Base-by-base conservation (phyloP, 2,797 vertebrate species). In the Epinephelus awoara region DNA sequence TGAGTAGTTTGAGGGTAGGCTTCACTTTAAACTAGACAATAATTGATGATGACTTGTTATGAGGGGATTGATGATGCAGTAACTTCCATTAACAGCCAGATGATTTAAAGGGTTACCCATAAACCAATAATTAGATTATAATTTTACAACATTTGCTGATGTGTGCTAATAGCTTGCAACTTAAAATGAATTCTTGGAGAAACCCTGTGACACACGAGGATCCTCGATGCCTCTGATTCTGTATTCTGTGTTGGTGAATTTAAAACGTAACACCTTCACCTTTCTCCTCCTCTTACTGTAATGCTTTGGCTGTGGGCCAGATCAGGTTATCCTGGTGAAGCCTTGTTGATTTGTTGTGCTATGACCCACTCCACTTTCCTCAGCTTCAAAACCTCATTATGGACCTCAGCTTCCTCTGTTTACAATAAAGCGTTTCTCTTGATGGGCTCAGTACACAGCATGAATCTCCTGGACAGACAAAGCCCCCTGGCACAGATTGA, bases 361-460 rank as follows among this genome's bases (percentile, higher is more conserved):
- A 21, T 88, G 90, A 90, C 90, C 89, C 79, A 56, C 73, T 83
- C 72, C 78, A 86, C 87, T 90, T 86, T 77, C 79, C 79, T 40
- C 69, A 29, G 77, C 63, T 78, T 87, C 82, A 80, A 79, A 87
- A 86, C 80, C 85, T 84, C 85, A 84, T 91, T 83, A 83, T 27
- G 75, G 80, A 76, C 75, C 75, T 51, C 25, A 50, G 80, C 80
- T 61, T 84, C 78, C 21, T 80, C 63, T 79, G 66, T 88, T 82
- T 84, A 85, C 68, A 85, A 67, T 67, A 55, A 80, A 78, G 57
- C 15, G 1, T 56, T 65, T 62, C 76, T 88, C 71, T 70, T 49
- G 76, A 90, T 77, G 80, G 79, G 77, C 80, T 87, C 71, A 34
- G 66, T 1, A 44, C 75, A 58, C 69, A 13, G 72, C 72, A 67